A percentile compares a stretch with the other conserved stretches of the same genome.
These are phyloP conservation scores for Globodera ellingtonae DNA, from an alignment of 1,140 invertebrate species.

Conservation along the genomic window DNA sequence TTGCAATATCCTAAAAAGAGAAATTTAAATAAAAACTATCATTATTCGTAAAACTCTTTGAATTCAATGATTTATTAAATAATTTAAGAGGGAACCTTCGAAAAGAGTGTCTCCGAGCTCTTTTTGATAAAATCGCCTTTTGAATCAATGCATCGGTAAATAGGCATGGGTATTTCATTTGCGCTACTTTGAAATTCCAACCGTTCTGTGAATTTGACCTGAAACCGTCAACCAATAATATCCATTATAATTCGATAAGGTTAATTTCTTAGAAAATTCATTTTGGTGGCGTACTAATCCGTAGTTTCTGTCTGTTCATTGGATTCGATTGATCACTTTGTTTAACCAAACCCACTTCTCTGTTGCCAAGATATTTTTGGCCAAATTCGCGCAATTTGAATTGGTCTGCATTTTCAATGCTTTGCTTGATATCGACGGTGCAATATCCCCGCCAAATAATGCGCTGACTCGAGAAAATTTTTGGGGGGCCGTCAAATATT, in stretches of 20 bases:
- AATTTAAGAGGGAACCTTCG: constrained; percentile 28
- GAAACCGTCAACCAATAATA: constrained; percentile 14
- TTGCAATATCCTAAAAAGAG: constrained; percentile 45
- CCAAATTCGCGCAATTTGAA: constrained; percentile 58
- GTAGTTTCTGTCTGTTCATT: too few species aligned
- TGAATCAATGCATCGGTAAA: constrained; percentile 61
- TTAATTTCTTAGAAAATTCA: constrained; percentile 24
- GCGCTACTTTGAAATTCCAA: constrained; percentile 50
- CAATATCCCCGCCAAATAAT: neutral
- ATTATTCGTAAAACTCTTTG: constrained; percentile 6
- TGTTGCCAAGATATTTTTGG: constrained; percentile 59
- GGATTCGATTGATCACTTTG: constrained; percentile 19
- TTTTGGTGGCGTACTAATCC: too few species aligned
- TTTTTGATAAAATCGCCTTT: constrained; percentile 57
- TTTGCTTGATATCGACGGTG: neutral
- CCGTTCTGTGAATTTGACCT: constrained; percentile 61
- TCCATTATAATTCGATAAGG: too few species aligned
- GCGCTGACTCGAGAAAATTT: neutral
- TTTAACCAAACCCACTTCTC: constrained; percentile 49
- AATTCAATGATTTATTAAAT: too few species aligned
- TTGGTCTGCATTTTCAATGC: constrained; percentile 42
- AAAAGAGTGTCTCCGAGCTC: constrained; percentile 54
- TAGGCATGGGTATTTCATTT: constrained; percentile 52
- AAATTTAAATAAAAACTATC: neutral
- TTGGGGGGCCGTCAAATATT: neutral